Evolutionary conservation across 2,113 vertebrate genomes (phyloP), one percentile per base, ranked within the genome.

Genomic region (Lamprotornis superbus): DNA sequence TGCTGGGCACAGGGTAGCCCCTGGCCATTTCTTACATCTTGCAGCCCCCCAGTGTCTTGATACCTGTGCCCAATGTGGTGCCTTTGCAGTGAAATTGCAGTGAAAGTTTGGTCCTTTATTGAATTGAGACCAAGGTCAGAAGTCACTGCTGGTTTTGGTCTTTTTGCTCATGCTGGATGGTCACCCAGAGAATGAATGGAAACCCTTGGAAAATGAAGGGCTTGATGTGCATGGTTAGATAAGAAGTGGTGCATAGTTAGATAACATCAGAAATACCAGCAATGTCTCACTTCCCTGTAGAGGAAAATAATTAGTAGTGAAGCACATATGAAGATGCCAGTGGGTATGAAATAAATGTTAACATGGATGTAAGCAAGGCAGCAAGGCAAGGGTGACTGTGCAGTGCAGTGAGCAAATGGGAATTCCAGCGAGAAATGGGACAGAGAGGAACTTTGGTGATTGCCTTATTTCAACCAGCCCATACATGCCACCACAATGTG

Each of bases 1-100:
- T 77, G 12, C 15, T 25, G 0, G 0, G 12, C 42, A 59, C 0
- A 2, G 24, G n/a, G 10, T 35, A 71, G 30, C 12, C 22, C 39
- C 11, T 30, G 24, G 19, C 23, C 42, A 20, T 35, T 33, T 89
- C 37, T 75, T 19, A 46, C 27, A 21, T 3, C 30, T 33, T 73
- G 27, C 11, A 57, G 23, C 7, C 11, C 15, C 11, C 3, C 24
- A 23, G 0, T 0, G 1, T 7, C 40, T 60, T 69, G 40, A 28
- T 19, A 55, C 15, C 39, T 42, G 15, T 28, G n/a, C 7, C 16
- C 10, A 13, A 1, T 22, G 17, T 42, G 65, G 46, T 8, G 13
- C 9, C 28, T 78, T 69, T 84, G 44, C 49, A 68, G 24, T 28
- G 13, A 89, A 88, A 68, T 12, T 33, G 35, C 27, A 64, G 40